phyloP scores from a whole-genome alignment of 2,113 vertebrate genomes.

The Rhinoderma darwinii region DNA sequence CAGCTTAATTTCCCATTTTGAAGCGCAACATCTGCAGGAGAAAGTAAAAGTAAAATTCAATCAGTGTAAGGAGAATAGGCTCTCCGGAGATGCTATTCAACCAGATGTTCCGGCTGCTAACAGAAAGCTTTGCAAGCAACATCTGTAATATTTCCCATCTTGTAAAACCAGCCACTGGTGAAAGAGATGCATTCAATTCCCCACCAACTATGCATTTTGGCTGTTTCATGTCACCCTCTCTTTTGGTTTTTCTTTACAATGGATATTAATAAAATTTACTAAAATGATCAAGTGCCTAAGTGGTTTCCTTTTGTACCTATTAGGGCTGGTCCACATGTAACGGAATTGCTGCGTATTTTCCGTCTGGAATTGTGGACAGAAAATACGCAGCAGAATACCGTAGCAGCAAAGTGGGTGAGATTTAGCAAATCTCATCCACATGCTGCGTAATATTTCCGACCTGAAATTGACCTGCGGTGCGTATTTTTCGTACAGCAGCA shows the following conservation, averaged over 20 bases:
- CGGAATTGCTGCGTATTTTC: too few species aligned
- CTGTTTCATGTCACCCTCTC: slow-evolving; percentile 69
- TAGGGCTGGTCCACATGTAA: too few species aligned
- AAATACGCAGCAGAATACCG: too few species aligned
- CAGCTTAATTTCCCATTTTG: slow-evolving; percentile 65
- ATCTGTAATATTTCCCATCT: slow-evolving; percentile 71
- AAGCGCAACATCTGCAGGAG: slow-evolving; percentile 64
- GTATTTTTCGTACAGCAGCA: too few species aligned
- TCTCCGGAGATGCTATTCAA: slow-evolving; percentile 70
- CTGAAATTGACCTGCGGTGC: too few species aligned
- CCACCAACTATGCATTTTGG: slow-evolving; percentile 59
- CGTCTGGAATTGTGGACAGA: too few species aligned
- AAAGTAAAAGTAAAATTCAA: slow-evolving; percentile 79
- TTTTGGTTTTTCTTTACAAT: slow-evolving; percentile 70
- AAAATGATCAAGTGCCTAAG: background rate
- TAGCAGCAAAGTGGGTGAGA: too few species aligned
- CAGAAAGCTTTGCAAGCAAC: slow-evolving; percentile 69
- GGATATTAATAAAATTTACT: background rate
- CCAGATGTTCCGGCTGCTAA: slow-evolving; percentile 77
- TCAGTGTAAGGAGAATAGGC: slow-evolving; percentile 75
- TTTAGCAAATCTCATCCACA: too few species aligned
- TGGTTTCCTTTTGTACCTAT: background rate
- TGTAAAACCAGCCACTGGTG: slow-evolving; percentile 67
- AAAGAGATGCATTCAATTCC: slow-evolving; percentile 66
- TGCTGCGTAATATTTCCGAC: too few species aligned